phyloP scores from a whole-genome alignment of 2,113 vertebrate genomes.

The Petrocephalus microphthalmus region DNA sequence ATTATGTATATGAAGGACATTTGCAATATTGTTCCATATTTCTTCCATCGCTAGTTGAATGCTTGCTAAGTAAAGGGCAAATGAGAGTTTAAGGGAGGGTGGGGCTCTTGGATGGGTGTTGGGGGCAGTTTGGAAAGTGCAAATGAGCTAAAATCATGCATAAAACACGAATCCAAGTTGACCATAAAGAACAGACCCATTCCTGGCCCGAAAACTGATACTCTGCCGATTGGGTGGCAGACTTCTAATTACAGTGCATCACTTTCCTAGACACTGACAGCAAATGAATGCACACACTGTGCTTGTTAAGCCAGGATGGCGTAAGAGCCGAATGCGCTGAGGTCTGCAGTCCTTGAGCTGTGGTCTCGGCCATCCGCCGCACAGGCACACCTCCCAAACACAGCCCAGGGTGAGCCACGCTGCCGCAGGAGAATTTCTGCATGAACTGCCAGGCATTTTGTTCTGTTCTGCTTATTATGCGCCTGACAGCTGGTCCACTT shows the following conservation, averaged over 20 bases:
- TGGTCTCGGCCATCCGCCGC: background rate
- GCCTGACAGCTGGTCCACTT: background rate
- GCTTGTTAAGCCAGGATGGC: background rate
- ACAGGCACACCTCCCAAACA: background rate
- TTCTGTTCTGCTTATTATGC: background rate
- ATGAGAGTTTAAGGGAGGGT: background rate
- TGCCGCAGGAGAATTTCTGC: background rate
- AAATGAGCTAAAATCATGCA: background rate
- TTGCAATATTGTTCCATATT: background rate
- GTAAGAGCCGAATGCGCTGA: background rate
- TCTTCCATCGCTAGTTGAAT: background rate
- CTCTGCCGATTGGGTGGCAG: background rate
- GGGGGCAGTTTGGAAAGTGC: background rate
- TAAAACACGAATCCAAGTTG: background rate
- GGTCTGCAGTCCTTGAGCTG: background rate
- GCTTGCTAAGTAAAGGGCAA: background rate
- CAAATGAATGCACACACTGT: background rate
- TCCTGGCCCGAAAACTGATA: background rate
- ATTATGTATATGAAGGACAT: background rate
- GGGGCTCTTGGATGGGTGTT: background rate
- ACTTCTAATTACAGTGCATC: background rate
- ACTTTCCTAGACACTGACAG: background rate
- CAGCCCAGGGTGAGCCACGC: background rate
- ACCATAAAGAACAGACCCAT: background rate
- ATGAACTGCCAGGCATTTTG: background rate